phyloP scores from a whole-genome alignment of 1,140 invertebrate species.

The Myzus persicae region DNA sequence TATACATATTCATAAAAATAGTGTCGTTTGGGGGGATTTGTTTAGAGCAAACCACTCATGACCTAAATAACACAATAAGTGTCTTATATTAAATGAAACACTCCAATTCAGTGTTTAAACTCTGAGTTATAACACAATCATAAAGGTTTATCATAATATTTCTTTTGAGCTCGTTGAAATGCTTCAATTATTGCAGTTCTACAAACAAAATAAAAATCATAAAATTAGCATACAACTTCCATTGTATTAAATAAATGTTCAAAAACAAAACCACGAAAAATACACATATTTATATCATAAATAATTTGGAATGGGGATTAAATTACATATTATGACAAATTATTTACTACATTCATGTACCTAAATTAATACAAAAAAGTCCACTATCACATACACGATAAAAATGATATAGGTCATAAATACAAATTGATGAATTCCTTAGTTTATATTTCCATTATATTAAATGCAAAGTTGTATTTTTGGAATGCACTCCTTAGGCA shows the following conservation, averaged over 20 bases:
- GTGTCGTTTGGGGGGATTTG: background rate
- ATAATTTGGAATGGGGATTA: background rate
- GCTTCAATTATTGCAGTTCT: slow-evolving; percentile 67
- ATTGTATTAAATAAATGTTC: background rate
- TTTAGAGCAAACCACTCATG: background rate
- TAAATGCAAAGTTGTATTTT: background rate
- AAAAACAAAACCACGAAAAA: background rate
- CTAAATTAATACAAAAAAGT: too few species aligned
- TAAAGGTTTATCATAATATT: slow-evolving; percentile 64
- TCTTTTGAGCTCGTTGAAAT: slow-evolving; percentile 67
- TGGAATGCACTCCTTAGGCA: background rate
- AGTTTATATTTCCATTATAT: background rate
- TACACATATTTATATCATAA: background rate
- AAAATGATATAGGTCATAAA: too few species aligned
- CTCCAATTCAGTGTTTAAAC: background rate
- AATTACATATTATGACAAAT: background rate
- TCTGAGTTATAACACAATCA: background rate
- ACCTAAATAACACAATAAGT: background rate
- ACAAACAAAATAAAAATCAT: slow-evolving; percentile 61
- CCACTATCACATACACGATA: too few species aligned
- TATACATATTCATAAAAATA: background rate
- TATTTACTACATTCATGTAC: background rate
- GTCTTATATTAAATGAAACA: background rate
- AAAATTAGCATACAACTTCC: background rate
- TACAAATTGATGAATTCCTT: background rate